Conservation (phyloP, 2,113 vertebrate species). For the Tragelaphus imberbis region DNA sequence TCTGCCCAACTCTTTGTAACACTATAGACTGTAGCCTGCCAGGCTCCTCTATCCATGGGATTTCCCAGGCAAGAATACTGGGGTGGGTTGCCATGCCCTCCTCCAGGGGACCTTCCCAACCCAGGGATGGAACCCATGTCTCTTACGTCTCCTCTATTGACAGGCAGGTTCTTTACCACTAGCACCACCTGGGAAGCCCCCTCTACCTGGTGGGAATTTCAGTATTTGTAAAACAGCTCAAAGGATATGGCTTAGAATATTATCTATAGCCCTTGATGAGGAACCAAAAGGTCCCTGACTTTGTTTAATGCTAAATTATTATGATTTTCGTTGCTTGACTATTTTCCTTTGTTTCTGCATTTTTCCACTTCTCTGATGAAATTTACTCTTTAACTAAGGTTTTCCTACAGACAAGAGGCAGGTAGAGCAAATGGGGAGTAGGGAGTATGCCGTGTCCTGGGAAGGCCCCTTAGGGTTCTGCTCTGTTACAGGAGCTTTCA, state of each 20-base stretch:
- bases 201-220: background rate
- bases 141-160: background rate
- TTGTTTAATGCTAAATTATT: background rate
- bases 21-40: background rate
- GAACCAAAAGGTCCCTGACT: background rate
- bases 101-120: background rate
- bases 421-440: background rate
- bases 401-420: background rate
- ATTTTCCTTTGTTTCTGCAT: background rate
- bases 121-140: background rate
- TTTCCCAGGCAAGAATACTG: background rate
- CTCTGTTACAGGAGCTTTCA: background rate
- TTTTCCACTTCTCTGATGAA: background rate
- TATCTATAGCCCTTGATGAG: background rate
- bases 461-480: background rate
- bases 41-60: background rate
- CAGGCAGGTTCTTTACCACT: background rate
- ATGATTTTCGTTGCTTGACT: background rate
- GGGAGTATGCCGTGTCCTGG: background rate
- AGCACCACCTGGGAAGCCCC: background rate
- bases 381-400: background rate
- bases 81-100: background rate
- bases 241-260: background rate
- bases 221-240: background rate
- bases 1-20: background rate